Evolutionary conservation across 2,888 invertebrate species (phyloP).

Genomic region (Epinotia nisella): DNA sequence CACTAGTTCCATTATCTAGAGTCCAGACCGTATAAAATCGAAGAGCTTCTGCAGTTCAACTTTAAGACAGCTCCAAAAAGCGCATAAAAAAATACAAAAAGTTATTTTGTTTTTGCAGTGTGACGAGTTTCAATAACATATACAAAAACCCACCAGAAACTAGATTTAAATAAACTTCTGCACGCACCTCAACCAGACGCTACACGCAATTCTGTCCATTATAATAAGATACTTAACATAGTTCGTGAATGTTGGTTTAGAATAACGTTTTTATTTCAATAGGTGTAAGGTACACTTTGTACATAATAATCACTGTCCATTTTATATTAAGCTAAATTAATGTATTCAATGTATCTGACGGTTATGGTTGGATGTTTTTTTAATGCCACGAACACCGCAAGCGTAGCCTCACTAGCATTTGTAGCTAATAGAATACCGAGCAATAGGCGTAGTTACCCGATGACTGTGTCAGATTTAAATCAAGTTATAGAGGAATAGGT

Average conservation of each 20-base stretch:
- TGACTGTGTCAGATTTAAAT: neutral
- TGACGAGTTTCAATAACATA: neutral
- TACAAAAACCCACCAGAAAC: neutral
- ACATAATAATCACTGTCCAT: constrained; percentile 76
- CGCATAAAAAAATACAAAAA: neutral
- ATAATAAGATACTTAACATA: constrained; percentile 67
- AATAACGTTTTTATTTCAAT: constrained; percentile 64
- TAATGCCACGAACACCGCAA: constrained; percentile 32
- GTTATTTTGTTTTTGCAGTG: neutral
- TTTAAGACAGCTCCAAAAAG: neutral
- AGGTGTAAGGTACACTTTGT: constrained; percentile 70
- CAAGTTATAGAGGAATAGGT: neutral
- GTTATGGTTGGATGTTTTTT: constrained; percentile 34
- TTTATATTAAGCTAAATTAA: constrained; percentile 64
- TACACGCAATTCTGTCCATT: constrained; percentile 84
- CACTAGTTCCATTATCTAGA: neutral
- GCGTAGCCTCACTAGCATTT: constrained; percentile 1
- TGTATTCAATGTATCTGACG: constrained; percentile 22
- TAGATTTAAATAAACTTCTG: constrained; percentile 3
- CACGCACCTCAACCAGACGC: constrained; percentile 69
- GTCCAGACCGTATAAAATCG: neutral
- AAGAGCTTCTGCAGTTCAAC: neutral
- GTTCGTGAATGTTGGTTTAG: constrained; percentile 67
- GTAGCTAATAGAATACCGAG: constrained; percentile 6
- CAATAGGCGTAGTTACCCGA: neutral